phyloP scores from a whole-genome alignment of 2,888 invertebrate species.

The Eledona agricola region DNA sequence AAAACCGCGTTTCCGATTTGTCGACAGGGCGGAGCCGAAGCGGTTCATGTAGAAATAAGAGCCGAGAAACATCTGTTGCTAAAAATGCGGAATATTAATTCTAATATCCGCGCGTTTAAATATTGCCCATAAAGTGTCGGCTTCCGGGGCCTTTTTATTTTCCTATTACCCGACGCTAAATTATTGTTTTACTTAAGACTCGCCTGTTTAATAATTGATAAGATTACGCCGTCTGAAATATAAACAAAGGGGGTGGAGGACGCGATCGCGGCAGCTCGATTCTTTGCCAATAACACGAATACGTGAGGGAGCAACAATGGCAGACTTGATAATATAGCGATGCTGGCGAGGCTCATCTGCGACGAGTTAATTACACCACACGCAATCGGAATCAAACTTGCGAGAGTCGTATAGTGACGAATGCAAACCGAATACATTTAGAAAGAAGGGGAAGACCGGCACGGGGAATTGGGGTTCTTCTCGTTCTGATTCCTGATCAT shows the following conservation, averaged over 20 bases:
- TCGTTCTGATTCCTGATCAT: too few species aligned
- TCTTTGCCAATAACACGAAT: conserved; percentile 14
- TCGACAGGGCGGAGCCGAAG: conserved; percentile 12
- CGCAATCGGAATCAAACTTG: too few species aligned
- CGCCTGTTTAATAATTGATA: conserved; percentile 62
- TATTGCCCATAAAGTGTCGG: conserved; percentile 52
- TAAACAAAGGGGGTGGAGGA: conserved; percentile 19
- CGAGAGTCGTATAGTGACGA: too few species aligned
- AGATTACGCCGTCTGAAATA: conserved; percentile 51
- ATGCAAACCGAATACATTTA: too few species aligned
- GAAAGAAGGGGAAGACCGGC: too few species aligned
- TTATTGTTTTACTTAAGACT: conserved; percentile 62
- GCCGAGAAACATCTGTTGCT: conserved; percentile 57
- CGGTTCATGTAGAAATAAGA: conserved; percentile 50
- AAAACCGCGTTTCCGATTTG: conserved; percentile 21
- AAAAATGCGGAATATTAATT: conserved; percentile 59
- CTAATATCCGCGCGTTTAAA: conserved; percentile 53
- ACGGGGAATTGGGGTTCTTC: too few species aligned
- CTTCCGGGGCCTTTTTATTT: conserved; percentile 57
- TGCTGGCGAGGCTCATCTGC: too few species aligned
- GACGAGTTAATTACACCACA: too few species aligned
- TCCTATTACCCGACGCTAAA: conserved; percentile 60
- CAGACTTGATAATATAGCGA: too few species aligned
- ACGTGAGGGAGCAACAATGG: too few species aligned
- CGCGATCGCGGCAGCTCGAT: conserved; percentile 6